Conservation (phyloP, 2,888 invertebrate genomes). For the Eumerus sabulonum region DNA sequence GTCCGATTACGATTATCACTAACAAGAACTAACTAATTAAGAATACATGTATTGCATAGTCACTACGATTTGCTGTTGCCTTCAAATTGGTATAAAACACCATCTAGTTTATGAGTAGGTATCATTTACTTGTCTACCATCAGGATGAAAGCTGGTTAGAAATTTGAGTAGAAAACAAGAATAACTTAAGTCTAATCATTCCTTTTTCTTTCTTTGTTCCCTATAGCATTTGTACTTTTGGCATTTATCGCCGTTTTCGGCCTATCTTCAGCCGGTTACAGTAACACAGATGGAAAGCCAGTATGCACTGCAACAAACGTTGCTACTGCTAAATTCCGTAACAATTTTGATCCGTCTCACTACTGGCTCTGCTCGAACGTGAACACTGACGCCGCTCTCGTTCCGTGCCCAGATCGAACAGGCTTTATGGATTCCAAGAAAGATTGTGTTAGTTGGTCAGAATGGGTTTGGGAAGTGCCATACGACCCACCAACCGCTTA, state of each 20-base stretch:
- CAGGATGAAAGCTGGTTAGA: constrained; percentile 53
- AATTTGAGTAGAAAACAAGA: not conserved
- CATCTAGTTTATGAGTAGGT: not conserved
- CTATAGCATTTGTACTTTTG: constrained; percentile 30
- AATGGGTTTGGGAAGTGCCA: constrained; percentile 74
- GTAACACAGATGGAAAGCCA: constrained; percentile 71
- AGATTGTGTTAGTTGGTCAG: constrained; percentile 72
- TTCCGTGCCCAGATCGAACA: constrained; percentile 71
- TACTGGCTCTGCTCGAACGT: constrained; percentile 72
- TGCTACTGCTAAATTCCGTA: constrained; percentile 70
- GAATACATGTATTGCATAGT: too few relatives aligned
- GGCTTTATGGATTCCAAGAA: constrained; percentile 71
- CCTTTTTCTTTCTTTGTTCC: not conserved
- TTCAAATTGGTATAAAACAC: constrained; percentile 22
- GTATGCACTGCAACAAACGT: constrained; percentile 72
- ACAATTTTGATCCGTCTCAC: constrained; percentile 73
- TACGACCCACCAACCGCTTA: constrained; percentile 66
- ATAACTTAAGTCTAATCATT: not conserved
- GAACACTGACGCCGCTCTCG: constrained; percentile 61
- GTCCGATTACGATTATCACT: too few relatives aligned
- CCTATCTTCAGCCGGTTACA: constrained; percentile 42
- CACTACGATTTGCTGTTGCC: not conserved
- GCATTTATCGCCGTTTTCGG: constrained; percentile 62
- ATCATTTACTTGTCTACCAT: constrained; percentile 22
- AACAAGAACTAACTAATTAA: too few relatives aligned